These are phyloP conservation scores for Recurvirostra avosetta DNA, from an alignment of 2,113 vertebrate species.

Conservation along the genomic window DNA sequence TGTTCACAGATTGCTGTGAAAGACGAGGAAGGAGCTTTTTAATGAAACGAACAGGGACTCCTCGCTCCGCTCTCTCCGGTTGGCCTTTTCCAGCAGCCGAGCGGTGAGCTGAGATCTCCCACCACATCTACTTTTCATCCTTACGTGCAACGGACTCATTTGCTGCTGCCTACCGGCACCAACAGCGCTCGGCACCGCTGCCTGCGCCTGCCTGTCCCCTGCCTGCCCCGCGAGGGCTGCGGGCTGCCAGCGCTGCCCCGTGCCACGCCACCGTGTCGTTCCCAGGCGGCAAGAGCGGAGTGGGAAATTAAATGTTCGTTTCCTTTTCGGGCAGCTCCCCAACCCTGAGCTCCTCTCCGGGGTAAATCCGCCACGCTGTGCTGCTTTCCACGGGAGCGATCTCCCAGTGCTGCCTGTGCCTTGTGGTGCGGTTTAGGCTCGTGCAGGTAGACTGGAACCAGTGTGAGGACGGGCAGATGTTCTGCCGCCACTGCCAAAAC, in stretches of 20 bases:
- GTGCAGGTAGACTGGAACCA: not conserved
- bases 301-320: rapidly evolving
- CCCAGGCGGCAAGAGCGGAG: not conserved
- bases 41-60: rapidly evolving
- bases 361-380: not conserved
- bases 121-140: not conserved
- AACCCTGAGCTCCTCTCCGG: rapidly evolving
- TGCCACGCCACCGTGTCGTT: not conserved
- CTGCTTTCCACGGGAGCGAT: not conserved
- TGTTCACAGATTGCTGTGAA: not conserved
- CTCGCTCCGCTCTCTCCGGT: not conserved
- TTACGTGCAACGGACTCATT: rapidly evolving
- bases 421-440: not conserved
- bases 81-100: not conserved
- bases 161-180: not conserved
- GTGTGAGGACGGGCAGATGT: not conserved
- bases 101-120: not conserved
- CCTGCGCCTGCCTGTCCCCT: not conserved
- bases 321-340: not conserved
- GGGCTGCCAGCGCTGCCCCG: not conserved
- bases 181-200: not conserved
- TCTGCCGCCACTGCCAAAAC: not conserved
- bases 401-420: not conserved
- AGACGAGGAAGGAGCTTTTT: not conserved
- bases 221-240: not conserved